Evolutionary conservation across 1,140 invertebrate species (phyloP), one percentile per base, ranked within the genome.

Genomic region (Diabrotica virgifera): DNA sequence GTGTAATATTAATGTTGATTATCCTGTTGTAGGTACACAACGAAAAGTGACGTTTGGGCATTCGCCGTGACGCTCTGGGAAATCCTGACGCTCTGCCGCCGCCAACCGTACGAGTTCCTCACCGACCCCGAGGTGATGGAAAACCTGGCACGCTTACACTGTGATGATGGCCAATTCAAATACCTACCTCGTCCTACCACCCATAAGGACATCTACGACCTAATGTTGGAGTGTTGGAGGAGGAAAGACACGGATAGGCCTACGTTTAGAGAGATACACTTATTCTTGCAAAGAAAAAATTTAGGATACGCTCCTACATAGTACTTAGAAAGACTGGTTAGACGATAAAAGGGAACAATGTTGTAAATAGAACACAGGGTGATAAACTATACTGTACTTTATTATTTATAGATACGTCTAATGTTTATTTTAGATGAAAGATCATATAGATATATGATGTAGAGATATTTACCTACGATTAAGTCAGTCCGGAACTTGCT

Each of bases 191-290:
- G 87, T 38, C 86, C 90, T 7, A 81, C 85, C 5, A 84, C 62
- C 62, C 69, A 71, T 13, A 86, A 89, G 75, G 90, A 92, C 77
- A 87, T 92, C 66, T 92, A 91, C 77, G 90, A 92, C 75, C 79
- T 94, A 52, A 92, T 94, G 89, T 78, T 85, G 11, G 90, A 92
- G 72, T 94, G 91, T 78, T 94, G 92, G 92, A 84, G 87, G 70
- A 79, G 87, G 46, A 84, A 87, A 63, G 89, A 89, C 65, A 78
- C 78, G 50, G 87, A 89, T 52, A 78, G 92, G 64, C 92, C 92
- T 2, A 87, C 86, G 36, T 94, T 94, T 79, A 83, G 87, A 64
- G 90, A 93, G 78, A 92, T 94, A 68, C 88, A 91, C 71, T 84
- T 92, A 70, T 93, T 93, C 77, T 81, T 94, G 56, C 89, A 91